Conservation (phyloP, 2,888 invertebrate genomes). For the Dasysyrphus albostriatus region DNA sequence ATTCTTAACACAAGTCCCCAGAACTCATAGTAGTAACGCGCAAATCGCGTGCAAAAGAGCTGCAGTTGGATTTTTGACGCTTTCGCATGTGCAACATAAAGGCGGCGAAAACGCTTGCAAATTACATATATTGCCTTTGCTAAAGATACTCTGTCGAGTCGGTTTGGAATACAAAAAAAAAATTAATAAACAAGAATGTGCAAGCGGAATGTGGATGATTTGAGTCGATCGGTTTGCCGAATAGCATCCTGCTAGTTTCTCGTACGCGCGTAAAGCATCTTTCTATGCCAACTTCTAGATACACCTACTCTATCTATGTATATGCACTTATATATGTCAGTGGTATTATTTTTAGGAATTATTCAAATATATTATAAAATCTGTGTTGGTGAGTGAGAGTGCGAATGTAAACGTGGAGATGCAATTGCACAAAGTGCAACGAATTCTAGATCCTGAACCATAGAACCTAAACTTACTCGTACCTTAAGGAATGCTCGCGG, state of each 20-base stretch:
- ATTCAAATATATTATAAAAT: constrained; percentile 62
- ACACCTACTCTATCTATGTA: constrained; percentile 13
- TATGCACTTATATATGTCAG: constrained; percentile 55
- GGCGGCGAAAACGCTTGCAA: constrained; percentile 46
- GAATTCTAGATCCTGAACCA: constrained; percentile 56
- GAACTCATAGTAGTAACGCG: constrained; percentile 58
- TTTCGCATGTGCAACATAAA: constrained; percentile 66
- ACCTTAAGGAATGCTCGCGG: constrained; percentile 28
- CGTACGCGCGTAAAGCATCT: constrained; percentile 42
- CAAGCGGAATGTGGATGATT: constrained; percentile 64
- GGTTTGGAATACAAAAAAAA: constrained; percentile 45
- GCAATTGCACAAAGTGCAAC: constrained; percentile 58
- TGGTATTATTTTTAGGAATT: constrained; percentile 73
- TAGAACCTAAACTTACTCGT: neutral
- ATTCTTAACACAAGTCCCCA: constrained; percentile 37
- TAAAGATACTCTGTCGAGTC: constrained; percentile 34
- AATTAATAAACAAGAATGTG: constrained; percentile 65
- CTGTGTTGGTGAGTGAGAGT: constrained; percentile 31
- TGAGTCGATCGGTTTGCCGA: constrained; percentile 43
- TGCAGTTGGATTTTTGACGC: constrained; percentile 71
- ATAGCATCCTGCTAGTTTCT: constrained; percentile 51
- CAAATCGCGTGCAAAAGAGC: constrained; percentile 63
- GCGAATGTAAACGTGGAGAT: constrained; percentile 40
- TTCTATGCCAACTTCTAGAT: constrained; percentile 30
- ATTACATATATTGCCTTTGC: constrained; percentile 62